Percentiles rank a stretch among this genome's conserved stretches.
Conservation (phyloP, 2,113 vertebrate genomes). For the Ardeotis arabs region DNA sequence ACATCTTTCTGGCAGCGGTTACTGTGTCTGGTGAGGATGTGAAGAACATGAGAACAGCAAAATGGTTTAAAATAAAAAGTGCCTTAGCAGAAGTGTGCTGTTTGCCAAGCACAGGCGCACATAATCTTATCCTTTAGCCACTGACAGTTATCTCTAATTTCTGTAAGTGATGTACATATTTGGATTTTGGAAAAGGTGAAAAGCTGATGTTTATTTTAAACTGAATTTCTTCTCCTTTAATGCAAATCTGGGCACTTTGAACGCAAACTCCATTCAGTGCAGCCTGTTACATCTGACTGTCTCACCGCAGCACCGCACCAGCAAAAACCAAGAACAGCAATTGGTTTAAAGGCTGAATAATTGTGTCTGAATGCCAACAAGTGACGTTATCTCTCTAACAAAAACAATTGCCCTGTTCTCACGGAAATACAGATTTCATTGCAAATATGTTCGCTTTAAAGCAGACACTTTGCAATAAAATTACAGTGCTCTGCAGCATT, state of each 20-base stretch:
- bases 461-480: slow-evolving; percentile 48
- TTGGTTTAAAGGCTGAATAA: slow-evolving; percentile 12
- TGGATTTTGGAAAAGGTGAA: neutral
- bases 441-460: slow-evolving; percentile 37
- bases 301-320: neutral
- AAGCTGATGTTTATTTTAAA: neutral
- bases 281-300: neutral
- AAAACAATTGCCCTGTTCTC: neutral
- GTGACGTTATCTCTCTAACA: slow-evolving; percentile 19
- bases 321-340: neutral
- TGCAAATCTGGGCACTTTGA: neutral
- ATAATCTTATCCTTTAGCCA: neutral
- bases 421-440: slow-evolving; percentile 61
- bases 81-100: neutral
- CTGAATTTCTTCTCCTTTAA: neutral
- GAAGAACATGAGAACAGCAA: neutral
- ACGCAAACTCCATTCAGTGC: neutral
- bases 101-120: neutral
- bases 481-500: slow-evolving; percentile 50
- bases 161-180: neutral
- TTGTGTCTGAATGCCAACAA: slow-evolving; percentile 41
- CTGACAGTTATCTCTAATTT: neutral
- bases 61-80: slow-evolving; percentile 29
- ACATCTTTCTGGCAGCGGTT: neutral
- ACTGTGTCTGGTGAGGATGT: slow-evolving; percentile 21